Evolutionary conservation across 2,888 invertebrate genomes (phyloP), one percentile per base, ranked within the genome.

Genomic region (Unio pictorum): DNA sequence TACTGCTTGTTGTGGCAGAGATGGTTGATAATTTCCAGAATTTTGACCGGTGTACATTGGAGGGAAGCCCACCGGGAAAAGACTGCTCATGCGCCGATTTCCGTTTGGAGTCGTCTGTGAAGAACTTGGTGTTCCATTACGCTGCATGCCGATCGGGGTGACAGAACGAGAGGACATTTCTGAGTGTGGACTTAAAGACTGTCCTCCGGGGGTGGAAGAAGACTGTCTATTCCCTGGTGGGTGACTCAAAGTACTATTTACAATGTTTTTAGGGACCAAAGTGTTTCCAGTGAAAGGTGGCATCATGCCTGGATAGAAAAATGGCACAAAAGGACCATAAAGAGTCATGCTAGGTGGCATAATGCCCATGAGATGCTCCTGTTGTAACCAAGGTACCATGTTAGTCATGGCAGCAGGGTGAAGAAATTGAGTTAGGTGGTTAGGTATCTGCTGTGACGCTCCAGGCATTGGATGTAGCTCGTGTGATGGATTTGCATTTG

Each of bases 51-150:
- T 23, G 30, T 70, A 73, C 56, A 73, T 66, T 34, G 76, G 73
- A 17, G 76, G 79, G 55, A 76, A 79, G 58, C 74, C 74, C 5
- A 78, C 74, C 7, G 79, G 79, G 54, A 73, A 78, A 54, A 75
- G 68, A 64, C 72, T 75, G 63, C 75, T 79, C n/a, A 72, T 73
- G 34, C 71, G 64, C 6, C 74, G 68, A 30, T 74, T 61, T 17
- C 64, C 11, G 26, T 61, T 58, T 0, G 72, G 68, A 23, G 73
- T 65, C 15, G 30, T 55, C n/a, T 55, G 56, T 26, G 55, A n/a
- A 57, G 54, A 23, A 28, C 62, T 26, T 11, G 71, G 71, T 45
- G 69, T 66, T 23, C 64, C 55, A 18, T 69, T 57, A 45, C 61
- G 61, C 18, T 56, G 45, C 3, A 64, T 26, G 26, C 57, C 62